phyloP scores from a whole-genome alignment of 2,888 invertebrate species.

The Seira ritae region DNA sequence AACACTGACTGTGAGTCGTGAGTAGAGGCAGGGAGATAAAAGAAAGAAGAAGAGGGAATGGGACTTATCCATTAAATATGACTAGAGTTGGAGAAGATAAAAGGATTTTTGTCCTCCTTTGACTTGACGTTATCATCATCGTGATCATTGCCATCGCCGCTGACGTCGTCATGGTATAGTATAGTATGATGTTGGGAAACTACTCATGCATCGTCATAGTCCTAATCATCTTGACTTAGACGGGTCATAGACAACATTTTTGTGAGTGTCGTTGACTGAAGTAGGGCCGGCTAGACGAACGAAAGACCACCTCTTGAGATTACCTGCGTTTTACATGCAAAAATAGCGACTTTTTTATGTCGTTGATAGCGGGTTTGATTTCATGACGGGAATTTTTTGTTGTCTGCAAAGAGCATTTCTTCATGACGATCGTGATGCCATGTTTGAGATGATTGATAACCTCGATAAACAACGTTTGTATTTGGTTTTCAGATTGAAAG shows the following conservation, averaged over 20 bases:
- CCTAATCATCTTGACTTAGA: not conserved
- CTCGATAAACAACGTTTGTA: conserved; percentile 1
- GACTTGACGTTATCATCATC: conserved; percentile 19
- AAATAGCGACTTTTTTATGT: not conserved
- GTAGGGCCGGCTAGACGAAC: not conserved
- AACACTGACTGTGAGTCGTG: not conserved
- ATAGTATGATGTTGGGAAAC: no score
- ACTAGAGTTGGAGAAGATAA: not conserved
- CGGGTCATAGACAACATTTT: conserved; percentile 5
- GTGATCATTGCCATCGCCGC: not conserved
- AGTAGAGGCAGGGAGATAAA: not conserved
- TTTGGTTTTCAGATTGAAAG: no score
- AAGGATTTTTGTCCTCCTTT: not conserved
- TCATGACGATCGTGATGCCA: not conserved
- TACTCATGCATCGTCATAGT: no score
- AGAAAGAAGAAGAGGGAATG: not conserved
- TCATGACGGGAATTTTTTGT: not conserved
- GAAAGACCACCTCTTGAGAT: not conserved
- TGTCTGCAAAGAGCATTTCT: not conserved
- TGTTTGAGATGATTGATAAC: conserved; percentile 14
- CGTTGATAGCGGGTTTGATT: conserved; percentile 2
- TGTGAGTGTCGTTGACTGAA: not conserved
- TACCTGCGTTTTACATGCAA: not conserved
- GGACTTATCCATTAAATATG: conserved; percentile 21
- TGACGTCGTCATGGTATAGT: no score